These are phyloP conservation scores for Hermetia illucens DNA, from an alignment of 1,140 invertebrate genomes.

Conservation along the genomic window DNA sequence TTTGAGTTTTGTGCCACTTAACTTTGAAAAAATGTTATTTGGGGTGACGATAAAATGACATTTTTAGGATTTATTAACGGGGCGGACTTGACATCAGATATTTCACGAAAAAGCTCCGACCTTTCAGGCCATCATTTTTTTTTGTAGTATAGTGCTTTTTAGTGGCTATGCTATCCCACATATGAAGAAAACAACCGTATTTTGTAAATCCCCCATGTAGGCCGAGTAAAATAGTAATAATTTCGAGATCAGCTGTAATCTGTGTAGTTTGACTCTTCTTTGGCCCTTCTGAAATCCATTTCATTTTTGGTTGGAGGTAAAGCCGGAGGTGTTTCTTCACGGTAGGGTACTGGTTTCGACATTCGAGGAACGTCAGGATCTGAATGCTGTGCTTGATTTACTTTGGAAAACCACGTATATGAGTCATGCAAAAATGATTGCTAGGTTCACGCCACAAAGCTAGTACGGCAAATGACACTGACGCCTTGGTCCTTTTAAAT, in stretches of 20 bases:
- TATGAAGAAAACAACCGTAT: constrained; percentile 21
- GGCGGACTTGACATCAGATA: constrained; percentile 15
- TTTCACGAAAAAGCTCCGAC: constrained; percentile 9
- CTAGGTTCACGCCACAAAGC: no score
- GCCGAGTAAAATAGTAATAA: constrained; percentile 11
- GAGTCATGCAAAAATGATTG: no score
- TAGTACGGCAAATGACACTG: neutral
- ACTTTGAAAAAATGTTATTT: constrained; percentile 14
- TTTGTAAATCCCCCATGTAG: constrained; percentile 24
- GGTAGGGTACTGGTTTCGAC: no score
- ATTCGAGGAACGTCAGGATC: no score
- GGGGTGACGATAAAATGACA: constrained; percentile 4
- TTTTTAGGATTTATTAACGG: constrained; percentile 3
- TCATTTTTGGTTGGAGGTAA: no score
- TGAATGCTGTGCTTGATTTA: no score
- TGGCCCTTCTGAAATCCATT: no score
- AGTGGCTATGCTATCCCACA: constrained; percentile 19
- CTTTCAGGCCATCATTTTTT: constrained; percentile 13
- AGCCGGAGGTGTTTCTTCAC: no score
- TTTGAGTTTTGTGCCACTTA: neutral
- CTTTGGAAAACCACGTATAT: no score
- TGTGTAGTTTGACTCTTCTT: constrained; percentile 9
- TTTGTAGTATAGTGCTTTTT: constrained; percentile 11
- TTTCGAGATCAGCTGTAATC: constrained; percentile 3
- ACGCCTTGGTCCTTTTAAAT: neutral